Evolutionary conservation across 2,797 vertebrate species (phyloP), one percentile per base, ranked within the genome.

Genomic region (Choloepus didactylus): DNA sequence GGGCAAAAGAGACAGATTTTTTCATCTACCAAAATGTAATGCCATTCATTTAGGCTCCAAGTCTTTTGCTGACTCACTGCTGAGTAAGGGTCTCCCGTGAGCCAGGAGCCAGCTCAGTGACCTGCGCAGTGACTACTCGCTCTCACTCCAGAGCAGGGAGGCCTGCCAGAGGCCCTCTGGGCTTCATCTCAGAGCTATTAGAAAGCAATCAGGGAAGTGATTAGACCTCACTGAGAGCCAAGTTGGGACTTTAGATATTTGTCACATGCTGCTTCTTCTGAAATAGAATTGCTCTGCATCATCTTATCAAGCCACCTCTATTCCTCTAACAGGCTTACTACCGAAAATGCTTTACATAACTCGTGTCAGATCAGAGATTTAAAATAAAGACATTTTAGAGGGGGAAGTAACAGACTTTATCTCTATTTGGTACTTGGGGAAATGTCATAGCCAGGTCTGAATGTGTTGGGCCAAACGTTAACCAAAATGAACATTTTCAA

Each of bases 191-290:
- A 76, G 46, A 81, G 38, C 46, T 80, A 77, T 77, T 88, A 70
- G 73, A 85, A 91, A 91, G 60, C 51, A 75, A 87, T 85, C 44
- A 88, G 38, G 56, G 62, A 91, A 72, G 89, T 38, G 49, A 95
- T 82, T 82, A 80, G 29, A 46, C n/a, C 29, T 82, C 64, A 49
- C 72, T 51, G 0, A 91, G n/a, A 92, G 86, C 59, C 79, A 89
- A 69, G 16, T 19, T 12, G 59, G 46, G 83, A 59, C 60, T 92
- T 85, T n/a, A 87, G 70, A 82, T 23, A 38, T 79, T 93, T 91
- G 38, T 77, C 79, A 85, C 46, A 59, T 59, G 19, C 49, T 41
- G 44, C 16, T 19, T 88, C 25, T 14, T 88, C 88, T 46, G 16
- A 92, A 79, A 88, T 25, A 64, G 54, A 69, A 72, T 5, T 41